Percentiles rank a stretch among this genome's conserved stretches.
Evolutionary conservation across 2,797 vertebrate species (phyloP).

Genomic region (Megalops cyprinoides): DNA sequence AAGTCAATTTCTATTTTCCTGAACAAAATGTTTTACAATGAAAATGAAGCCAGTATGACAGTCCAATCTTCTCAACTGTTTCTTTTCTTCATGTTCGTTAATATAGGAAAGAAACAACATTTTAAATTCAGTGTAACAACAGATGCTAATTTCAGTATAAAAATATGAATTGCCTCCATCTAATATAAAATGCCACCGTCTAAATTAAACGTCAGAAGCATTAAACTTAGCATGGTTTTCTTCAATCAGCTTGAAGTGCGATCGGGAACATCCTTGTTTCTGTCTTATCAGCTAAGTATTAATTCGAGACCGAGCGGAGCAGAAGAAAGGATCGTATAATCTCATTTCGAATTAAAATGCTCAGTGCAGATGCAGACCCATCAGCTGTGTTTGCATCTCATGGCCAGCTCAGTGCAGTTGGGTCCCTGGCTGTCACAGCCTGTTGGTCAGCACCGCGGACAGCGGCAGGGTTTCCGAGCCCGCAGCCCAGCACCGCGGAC

Average conservation of each 20-base stretch:
- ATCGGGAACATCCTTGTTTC: not conserved
- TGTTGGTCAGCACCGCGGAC: not conserved
- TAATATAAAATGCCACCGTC: not conserved
- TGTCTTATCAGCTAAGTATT: not conserved
- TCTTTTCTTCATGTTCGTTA: not conserved
- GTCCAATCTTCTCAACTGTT: not conserved
- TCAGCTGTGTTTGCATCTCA: slow-evolving; percentile 1
- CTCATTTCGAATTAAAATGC: not conserved
- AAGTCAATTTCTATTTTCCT: too few relatives aligned
- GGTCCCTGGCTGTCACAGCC: too few relatives aligned
- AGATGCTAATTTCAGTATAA: not conserved
- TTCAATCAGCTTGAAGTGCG: not conserved
- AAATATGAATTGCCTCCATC: not conserved
- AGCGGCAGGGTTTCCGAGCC: not conserved
- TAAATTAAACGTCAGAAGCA: not conserved
- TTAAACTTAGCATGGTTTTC: not conserved
- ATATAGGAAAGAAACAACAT: not conserved
- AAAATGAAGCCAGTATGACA: not conserved
- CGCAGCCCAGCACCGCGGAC: slow-evolving; percentile 39
- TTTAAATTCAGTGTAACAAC: not conserved
- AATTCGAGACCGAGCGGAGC: not conserved
- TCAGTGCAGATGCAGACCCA: not conserved
- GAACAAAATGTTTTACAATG: too few relatives aligned
- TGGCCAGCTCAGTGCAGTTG: slow-evolving; percentile 43
- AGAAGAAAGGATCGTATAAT: not conserved